Evolutionary conservation across 2,113 vertebrate genomes (phyloP), one percentile per base, ranked within the genome.

Genomic region (Albula glossodonta): DNA sequence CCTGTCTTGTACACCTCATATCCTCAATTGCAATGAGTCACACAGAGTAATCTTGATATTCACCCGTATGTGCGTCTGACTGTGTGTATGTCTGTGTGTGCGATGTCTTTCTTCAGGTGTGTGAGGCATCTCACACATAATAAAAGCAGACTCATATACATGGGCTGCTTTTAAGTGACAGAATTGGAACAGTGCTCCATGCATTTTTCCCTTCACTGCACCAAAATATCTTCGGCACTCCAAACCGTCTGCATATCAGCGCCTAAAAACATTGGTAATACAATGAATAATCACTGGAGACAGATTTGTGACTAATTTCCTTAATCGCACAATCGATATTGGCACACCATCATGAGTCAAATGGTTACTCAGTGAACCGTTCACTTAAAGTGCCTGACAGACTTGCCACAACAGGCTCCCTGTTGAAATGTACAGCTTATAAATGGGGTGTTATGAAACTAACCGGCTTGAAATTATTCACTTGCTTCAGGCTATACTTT

Each of bases 121-220:
- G 10, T 81, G 50, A 53, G 19, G 51, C 80, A 49, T 53, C 50
- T 60, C 81, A 60, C 31, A 57, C 51, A 82, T 48, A 60, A 51
- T 31, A 25, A 81, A 81, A 15, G 80, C 19, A 11, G 7, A 53
- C 49, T 52, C 51, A 5, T n/a, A 12, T 3, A 19, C 48, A 31
- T 13, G 80, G 51, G 19, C 70, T 74, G 70, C 80, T 81, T 81
- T 51, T 52, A 81, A 52, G 51, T 81, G 80, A 81, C 80, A 81
- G 80, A 81, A 81, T 81, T 81, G 80, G 80, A 81, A 25, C 80
- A 81, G 12, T 52, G 19, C 80, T 81, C 51, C 51, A 1, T 2
- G 25, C 80, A 49, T 22, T 22, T 80, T 49, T 12, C 19, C 19
- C 78, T 80, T 52, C 50, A 13, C 0, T 52, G 80, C 51, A 52